Evolutionary conservation across 2,113 vertebrate species (phyloP).

Genomic region (Macaca nemestrina): DNA sequence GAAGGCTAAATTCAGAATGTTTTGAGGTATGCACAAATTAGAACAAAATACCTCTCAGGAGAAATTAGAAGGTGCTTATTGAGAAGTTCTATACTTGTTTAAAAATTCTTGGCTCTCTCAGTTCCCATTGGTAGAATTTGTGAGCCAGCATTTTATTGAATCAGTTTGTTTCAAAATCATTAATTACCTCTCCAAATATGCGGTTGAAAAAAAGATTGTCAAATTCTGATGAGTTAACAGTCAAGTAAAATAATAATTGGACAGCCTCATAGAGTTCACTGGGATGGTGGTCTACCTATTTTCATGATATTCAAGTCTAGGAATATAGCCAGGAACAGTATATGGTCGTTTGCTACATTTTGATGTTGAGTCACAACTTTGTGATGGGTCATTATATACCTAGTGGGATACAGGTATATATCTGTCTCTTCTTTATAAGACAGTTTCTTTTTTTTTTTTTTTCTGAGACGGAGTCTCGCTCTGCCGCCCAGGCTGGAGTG

Average conservation of each 20-base stretch:
- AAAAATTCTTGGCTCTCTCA: slow-evolving; percentile 30
- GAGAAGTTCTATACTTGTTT: slow-evolving; percentile 6
- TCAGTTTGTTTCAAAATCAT: background rate
- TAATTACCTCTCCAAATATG: background rate
- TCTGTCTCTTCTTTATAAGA: slow-evolving; percentile 21
- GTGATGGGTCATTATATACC: background rate
- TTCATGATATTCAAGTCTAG: slow-evolving; percentile 14
- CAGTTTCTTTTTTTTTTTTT: background rate
- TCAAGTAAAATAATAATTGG: background rate
- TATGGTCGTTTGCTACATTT: background rate
- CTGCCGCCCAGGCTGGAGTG: too few relatives aligned
- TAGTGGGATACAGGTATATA: background rate
- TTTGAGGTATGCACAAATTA: slow-evolving; percentile 27
- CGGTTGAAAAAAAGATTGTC: slow-evolving; percentile 36
- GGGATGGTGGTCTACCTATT: background rate
- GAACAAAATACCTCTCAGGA: slow-evolving; percentile 25
- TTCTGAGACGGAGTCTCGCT: too few relatives aligned
- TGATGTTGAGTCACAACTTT: slow-evolving; percentile 1
- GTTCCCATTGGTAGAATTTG: slow-evolving; percentile 42
- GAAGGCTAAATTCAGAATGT: background rate
- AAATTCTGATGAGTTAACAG: background rate
- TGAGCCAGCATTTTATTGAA: slow-evolving; percentile 45
- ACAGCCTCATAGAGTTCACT: background rate
- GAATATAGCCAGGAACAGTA: background rate
- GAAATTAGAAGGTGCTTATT: slow-evolving; percentile 24